These are phyloP conservation scores for Atractosteus spatula DNA, from an alignment of 2,113 vertebrate genomes.

Conservation along the genomic window DNA sequence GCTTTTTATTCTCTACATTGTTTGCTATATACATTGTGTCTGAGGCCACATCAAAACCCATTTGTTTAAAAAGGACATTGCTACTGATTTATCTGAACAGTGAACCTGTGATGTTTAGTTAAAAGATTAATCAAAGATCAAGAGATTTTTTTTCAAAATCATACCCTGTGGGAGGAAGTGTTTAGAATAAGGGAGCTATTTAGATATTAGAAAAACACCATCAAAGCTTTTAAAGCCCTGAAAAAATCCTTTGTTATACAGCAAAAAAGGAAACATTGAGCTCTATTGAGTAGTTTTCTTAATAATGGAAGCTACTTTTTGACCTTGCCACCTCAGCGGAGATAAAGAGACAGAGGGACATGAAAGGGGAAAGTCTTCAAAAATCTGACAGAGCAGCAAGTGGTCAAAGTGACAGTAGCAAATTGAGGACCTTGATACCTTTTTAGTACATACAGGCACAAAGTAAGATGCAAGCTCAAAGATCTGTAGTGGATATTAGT, in stretches of 20 bases:
- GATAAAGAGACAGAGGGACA: slow-evolving; percentile 46
- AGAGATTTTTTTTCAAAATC: too few species aligned
- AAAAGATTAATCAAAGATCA: too few species aligned
- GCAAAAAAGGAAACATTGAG: slow-evolving; percentile 21
- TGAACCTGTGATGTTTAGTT: too few species aligned
- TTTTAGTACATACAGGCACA: slow-evolving; percentile 39
- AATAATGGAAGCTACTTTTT: slow-evolving; percentile 48
- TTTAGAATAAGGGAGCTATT: too few species aligned
- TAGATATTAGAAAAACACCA: too few species aligned
- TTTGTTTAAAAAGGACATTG: too few species aligned
- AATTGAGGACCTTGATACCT: slow-evolving; percentile 36
- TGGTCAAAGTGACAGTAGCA: slow-evolving; percentile 22
- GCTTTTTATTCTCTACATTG: too few species aligned
- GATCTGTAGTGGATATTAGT: slow-evolving; percentile 32
- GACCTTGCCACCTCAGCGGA: slow-evolving; percentile 66
- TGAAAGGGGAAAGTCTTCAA: slow-evolving; percentile 26
- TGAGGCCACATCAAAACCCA: too few species aligned
- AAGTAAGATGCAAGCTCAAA: slow-evolving; percentile 28
- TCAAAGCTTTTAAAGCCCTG: background rate
- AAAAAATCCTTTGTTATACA: slow-evolving; percentile 10
- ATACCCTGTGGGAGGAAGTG: too few species aligned
- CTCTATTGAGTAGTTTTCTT: slow-evolving; percentile 33
- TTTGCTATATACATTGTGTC: too few species aligned
- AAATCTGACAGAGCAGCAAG: slow-evolving; percentile 19
- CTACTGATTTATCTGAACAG: too few species aligned